These are phyloP conservation scores for Patella depressa DNA, from an alignment of 2,888 invertebrate species.

Conservation along the genomic window DNA sequence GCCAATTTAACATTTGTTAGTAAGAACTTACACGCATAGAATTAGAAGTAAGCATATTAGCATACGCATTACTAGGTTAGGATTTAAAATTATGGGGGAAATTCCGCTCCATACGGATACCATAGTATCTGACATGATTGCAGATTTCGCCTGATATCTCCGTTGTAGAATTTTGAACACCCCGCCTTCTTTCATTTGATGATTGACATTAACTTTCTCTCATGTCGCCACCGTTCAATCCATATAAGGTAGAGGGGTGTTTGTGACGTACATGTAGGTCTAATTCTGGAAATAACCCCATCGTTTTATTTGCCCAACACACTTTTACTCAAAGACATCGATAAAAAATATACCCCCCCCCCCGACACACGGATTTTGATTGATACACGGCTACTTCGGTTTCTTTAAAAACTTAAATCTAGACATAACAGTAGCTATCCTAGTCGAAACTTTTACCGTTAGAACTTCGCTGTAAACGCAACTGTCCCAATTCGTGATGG, in stretches of 20 bases:
- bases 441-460: constrained; percentile 4
- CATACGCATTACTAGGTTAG: too few relatives aligned
- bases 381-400: background rate
- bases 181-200: background rate
- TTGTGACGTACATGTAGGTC: background rate
- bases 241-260: constrained; percentile 10
- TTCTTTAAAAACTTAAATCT: too few relatives aligned
- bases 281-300: background rate
- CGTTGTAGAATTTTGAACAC: background rate
- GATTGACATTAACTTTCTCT: background rate
- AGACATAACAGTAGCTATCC: background rate
- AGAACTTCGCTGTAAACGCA: constrained; percentile 17
- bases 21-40: too few relatives aligned
- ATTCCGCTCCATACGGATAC: too few relatives aligned
- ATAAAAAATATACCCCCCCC: background rate
- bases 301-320: background rate
- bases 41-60: too few relatives aligned
- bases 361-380: background rate
- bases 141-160: too few relatives aligned
- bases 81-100: too few relatives aligned
- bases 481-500: constrained; percentile 31
- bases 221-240: background rate
- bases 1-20: too few relatives aligned
- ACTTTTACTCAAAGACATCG: background rate
- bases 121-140: too few relatives aligned